Evolutionary conservation across 2,113 vertebrate genomes (phyloP).

Genomic region (Crypturellus undulatus): DNA sequence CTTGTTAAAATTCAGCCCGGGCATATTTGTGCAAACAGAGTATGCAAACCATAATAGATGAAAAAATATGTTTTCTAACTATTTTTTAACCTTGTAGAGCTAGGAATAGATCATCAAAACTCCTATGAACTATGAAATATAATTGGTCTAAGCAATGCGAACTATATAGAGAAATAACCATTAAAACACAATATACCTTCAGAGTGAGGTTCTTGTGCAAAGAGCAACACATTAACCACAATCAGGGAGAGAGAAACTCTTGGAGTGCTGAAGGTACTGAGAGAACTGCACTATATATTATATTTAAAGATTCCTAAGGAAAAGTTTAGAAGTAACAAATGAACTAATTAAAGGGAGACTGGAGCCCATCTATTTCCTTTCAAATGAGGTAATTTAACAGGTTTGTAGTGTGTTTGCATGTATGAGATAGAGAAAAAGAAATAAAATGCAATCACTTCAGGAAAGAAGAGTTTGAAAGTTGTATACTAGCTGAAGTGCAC

Average conservation of each 20-base stretch:
- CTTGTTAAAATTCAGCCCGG: background rate
- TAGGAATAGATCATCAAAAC: background rate
- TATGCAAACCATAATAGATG: background rate
- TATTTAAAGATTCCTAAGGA: background rate
- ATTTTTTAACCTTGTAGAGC: background rate
- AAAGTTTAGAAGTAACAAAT: constrained; percentile 50
- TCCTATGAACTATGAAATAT: background rate
- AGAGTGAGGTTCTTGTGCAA: too few relatives aligned
- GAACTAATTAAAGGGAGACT: constrained; percentile 16
- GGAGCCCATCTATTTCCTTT: background rate
- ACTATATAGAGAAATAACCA: background rate
- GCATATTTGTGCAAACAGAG: background rate
- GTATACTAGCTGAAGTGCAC: background rate
- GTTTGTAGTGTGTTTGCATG: background rate
- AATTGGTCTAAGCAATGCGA: background rate
- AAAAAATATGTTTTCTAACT: background rate
- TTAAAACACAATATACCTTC: background rate
- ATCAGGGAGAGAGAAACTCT: background rate
- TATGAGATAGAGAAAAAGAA: background rate
- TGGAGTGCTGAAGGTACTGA: background rate
- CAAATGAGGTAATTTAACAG: background rate
- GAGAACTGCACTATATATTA: background rate
- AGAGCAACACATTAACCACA: background rate
- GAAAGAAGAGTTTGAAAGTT: background rate
- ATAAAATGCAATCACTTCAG: constrained; percentile 38